Evolutionary conservation across 2,888 invertebrate genomes (phyloP).

Genomic region (Tenthredo amoena): DNA sequence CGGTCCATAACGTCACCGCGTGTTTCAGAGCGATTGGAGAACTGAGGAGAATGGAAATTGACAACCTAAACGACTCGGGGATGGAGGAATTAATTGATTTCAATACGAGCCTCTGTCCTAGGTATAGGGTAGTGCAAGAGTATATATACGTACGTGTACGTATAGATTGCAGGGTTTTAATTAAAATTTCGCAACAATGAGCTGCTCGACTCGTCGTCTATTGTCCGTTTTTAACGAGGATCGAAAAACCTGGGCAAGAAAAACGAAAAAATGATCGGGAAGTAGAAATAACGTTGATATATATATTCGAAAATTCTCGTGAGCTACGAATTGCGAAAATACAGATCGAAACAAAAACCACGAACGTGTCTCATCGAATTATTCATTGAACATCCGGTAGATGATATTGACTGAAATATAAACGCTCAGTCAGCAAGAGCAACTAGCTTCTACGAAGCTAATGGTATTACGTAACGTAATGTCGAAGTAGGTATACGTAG

Average conservation of each 20-base stretch:
- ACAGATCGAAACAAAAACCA: not conserved
- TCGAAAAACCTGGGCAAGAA: not conserved
- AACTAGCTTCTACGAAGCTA: constrained; percentile 27
- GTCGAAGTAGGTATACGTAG: not conserved
- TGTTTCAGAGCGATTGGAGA: not conserved
- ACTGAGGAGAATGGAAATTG: not conserved
- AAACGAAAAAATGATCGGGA: not conserved
- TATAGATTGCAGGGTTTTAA: not conserved
- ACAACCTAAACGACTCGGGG: not conserved
- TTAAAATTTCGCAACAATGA: constrained; percentile 1
- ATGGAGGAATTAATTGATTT: not conserved
- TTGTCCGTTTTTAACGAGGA: not conserved
- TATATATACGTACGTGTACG: not conserved
- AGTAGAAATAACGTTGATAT: not conserved
- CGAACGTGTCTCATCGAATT: not conserved
- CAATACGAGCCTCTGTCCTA: not conserved
- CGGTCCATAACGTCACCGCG: not conserved
- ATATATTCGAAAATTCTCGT: not conserved
- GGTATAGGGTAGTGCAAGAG: not conserved
- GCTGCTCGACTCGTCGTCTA: not conserved
- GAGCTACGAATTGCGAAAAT: not conserved
- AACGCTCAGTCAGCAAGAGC: constrained; percentile 28
- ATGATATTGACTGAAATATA: constrained; percentile 21
- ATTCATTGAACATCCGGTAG: not conserved
- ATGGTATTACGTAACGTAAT: constrained; percentile 38